Evolutionary conservation across 2,888 invertebrate genomes (phyloP).

Genomic region (Agrotis clavis): DNA sequence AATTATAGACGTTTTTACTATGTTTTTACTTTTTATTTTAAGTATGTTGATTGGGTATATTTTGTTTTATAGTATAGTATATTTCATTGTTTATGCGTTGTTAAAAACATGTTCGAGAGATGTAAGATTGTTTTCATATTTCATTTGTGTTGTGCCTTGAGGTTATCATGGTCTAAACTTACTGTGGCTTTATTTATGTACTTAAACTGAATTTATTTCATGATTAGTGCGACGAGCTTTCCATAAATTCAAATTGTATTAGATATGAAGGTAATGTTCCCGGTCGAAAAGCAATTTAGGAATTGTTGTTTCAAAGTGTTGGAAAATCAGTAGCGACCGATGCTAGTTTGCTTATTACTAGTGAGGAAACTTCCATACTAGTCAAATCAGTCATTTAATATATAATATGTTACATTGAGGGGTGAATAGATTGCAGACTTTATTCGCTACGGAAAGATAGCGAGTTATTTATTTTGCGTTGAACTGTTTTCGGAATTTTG

Average conservation of each 20-base stretch:
- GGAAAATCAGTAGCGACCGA: no score
- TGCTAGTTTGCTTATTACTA: no score
- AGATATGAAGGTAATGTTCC: no score
- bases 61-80: slow-evolving; percentile 47
- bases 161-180: slow-evolving; percentile 11
- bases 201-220: no score
- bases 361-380: no score
- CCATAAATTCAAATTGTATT: neutral
- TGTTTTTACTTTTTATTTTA: slow-evolving; percentile 45
- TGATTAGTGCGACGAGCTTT: neutral
- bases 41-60: slow-evolving; percentile 45
- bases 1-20: slow-evolving; percentile 57
- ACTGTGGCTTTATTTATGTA: neutral
- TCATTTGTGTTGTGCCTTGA: slow-evolving; percentile 33
- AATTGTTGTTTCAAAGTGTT: no score
- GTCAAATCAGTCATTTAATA: no score
- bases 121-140: slow-evolving; percentile 23
- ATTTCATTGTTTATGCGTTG: slow-evolving; percentile 37
- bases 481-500: slow-evolving; percentile 6
- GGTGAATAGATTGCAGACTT: no score
- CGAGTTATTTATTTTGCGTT: neutral
- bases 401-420: no score
- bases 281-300: no score
- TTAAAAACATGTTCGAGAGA: slow-evolving; percentile 12
- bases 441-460: neutral